Percentiles rank a stretch among this genome's conserved stretches.
phyloP scores from a whole-genome alignment of 1,140 invertebrate species.

The Mercenaria mercenaria region DNA sequence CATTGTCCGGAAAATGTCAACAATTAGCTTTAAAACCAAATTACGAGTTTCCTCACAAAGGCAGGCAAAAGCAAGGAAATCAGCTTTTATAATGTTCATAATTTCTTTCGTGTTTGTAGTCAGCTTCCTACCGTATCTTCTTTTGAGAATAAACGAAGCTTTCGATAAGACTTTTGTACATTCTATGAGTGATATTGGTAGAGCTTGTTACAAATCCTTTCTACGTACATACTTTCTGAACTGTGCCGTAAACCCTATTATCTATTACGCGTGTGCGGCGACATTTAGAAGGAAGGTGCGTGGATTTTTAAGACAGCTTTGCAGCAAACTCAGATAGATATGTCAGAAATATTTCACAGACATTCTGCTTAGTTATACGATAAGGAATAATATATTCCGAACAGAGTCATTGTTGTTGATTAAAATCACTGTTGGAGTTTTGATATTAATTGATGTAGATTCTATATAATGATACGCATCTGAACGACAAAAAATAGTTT shows the following conservation, averaged over 20 bases:
- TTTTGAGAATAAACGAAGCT: conserved; percentile 61
- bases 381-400: too few relatives aligned
- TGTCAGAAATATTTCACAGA: too few relatives aligned
- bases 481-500: too few relatives aligned
- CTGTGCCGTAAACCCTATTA: conserved; percentile 70
- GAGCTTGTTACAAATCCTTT: conserved; percentile 63
- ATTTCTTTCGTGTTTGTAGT: conserved; percentile 74
- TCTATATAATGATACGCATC: too few relatives aligned
- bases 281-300: conserved; percentile 16
- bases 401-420: too few relatives aligned
- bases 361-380: too few relatives aligned
- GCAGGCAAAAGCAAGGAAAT: conserved; percentile 66
- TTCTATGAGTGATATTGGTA: conserved; percentile 35
- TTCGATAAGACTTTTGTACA: conserved; percentile 53
- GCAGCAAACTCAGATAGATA: not conserved
- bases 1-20: not conserved
- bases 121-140: conserved; percentile 73
- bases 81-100: conserved; percentile 73
- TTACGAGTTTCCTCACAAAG: conserved; percentile 19
- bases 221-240: conserved; percentile 72
- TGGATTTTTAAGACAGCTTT: not conserved
- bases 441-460: too few relatives aligned
- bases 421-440: too few relatives aligned
- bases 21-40: not conserved
- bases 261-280: conserved; percentile 50